Percentiles rank a stretch among this genome's conserved stretches.
Conservation (phyloP, 2,888 invertebrate species). For the Dynastes grantii region DNA sequence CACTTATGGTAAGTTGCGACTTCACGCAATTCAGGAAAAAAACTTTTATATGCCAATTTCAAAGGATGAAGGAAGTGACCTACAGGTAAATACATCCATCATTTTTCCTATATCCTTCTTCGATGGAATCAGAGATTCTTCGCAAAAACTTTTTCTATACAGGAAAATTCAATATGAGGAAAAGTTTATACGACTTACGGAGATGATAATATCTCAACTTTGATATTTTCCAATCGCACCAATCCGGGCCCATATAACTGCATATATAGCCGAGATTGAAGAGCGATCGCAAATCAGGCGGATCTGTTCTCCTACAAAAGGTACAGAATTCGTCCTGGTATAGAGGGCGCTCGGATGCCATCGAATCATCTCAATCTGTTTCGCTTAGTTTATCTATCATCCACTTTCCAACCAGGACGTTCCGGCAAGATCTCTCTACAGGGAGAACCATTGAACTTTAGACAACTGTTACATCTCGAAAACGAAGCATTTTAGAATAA, state of each 20-base stretch:
- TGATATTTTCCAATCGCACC: conserved; percentile 26
- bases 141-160: background rate
- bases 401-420: background rate
- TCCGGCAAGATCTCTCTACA: background rate
- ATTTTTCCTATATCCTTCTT: too few relatives aligned
- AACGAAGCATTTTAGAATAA: too few relatives aligned
- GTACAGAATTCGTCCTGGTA: background rate
- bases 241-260: background rate
- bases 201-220: conserved; percentile 13
- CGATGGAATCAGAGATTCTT: background rate
- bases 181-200: conserved; percentile 5
- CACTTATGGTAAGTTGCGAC: too few relatives aligned
- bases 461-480: too few relatives aligned
- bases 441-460: background rate
- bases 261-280: conserved; percentile 17
- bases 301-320: conserved; percentile 14
- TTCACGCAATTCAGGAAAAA: too few relatives aligned
- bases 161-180: conserved; percentile 10
- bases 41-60: too few relatives aligned
- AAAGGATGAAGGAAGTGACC: too few relatives aligned
- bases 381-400: conserved; percentile 34
- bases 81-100: too few relatives aligned
- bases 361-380: conserved; percentile 42
- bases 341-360: background rate
- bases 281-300: conserved; percentile 32